Percentiles rank a stretch among this genome's conserved stretches.
Conservation (phyloP, 2,113 vertebrate genomes). For the Spermophilus dauricus region DNA sequence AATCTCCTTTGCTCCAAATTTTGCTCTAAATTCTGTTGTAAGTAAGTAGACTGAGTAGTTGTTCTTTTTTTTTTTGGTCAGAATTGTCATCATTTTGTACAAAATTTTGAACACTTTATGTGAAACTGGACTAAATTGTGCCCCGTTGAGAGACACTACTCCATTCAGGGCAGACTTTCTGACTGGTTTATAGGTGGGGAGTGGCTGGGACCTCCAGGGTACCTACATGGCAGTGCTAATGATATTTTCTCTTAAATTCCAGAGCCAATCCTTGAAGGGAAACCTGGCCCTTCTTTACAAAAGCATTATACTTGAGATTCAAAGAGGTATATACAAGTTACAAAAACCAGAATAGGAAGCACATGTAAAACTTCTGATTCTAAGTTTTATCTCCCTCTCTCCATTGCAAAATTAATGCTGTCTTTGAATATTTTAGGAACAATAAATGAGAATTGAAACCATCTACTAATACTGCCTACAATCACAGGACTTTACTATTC, state of each 20-base stretch:
- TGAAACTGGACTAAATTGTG: background rate
- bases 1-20: conserved; percentile 51
- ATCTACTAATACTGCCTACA: background rate
- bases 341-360: conserved; percentile 11
- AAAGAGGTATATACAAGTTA: background rate
- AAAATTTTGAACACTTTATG: background rate
- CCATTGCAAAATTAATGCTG: background rate
- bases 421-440: conserved; percentile 47
- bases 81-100: background rate
- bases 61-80: background rate
- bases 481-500: background rate
- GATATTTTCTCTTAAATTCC: background rate
- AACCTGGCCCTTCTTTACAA: background rate
- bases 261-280: background rate
- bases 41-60: background rate
- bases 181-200: background rate
- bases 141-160: background rate
- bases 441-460: background rate
- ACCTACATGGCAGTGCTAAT: background rate
- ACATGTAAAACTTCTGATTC: background rate
- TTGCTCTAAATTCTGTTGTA: conserved; percentile 51
- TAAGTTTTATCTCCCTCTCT: background rate
- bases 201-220: background rate
- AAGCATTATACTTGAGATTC: background rate
- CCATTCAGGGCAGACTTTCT: conserved; percentile 14